phyloP scores from a whole-genome alignment of 1,140 invertebrate species.

The Meloidogyne floridensis region DNA sequence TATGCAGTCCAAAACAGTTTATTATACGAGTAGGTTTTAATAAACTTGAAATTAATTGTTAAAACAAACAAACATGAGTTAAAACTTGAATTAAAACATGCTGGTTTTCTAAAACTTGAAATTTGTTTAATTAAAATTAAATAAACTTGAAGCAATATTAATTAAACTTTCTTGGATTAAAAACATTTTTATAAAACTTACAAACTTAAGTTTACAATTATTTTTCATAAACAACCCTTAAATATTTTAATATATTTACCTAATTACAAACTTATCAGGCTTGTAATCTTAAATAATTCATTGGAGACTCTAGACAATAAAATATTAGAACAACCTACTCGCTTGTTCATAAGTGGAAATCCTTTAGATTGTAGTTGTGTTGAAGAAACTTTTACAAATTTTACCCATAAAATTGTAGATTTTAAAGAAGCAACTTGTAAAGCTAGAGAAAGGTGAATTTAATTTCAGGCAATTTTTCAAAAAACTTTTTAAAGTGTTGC shows the following conservation, averaged over 20 bases:
- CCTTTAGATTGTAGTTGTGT: conserved; percentile 49
- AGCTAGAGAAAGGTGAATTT: not conserved
- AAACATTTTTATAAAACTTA: no score
- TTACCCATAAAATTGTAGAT: conserved; percentile 33
- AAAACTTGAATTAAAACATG: not conserved
- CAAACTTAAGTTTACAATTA: not conserved
- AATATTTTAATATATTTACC: not conserved
- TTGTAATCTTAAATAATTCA: conserved; percentile 44
- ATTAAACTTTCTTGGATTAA: not conserved
- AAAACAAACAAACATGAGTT: not conserved
- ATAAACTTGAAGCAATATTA: not conserved
- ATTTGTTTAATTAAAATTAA: no score
- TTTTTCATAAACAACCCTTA: not conserved
- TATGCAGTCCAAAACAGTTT: conserved; percentile 41
- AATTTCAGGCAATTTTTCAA: no score
- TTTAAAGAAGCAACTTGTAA: conserved; percentile 32
- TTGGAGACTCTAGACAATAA: conserved; percentile 28
- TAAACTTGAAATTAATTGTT: not conserved
- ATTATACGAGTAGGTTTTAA: conserved; percentile 47
- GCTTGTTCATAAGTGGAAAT: conserved; percentile 37
- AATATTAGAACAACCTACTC: conserved; percentile 25
- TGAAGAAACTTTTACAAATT: conserved; percentile 31
- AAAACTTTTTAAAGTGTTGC: not conserved
- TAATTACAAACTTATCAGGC: conserved; percentile 23
- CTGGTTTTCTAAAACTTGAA: no score